Percentiles rank a stretch among this genome's conserved stretches.
Evolutionary conservation across 1,140 invertebrate species (phyloP).

Genomic region (Cotesia glomerata): DNA sequence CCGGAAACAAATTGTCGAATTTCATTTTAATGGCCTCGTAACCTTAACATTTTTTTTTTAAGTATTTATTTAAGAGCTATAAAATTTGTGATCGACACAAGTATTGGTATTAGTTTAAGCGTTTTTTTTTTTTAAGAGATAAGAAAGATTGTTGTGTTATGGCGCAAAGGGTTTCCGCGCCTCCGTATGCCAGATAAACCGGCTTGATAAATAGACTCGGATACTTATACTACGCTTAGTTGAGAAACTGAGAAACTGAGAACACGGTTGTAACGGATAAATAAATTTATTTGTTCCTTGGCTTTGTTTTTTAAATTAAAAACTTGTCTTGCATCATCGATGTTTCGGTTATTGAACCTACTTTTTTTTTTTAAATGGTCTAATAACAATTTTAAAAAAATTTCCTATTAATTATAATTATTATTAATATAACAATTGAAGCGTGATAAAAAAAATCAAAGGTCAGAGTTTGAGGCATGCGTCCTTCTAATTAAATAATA

Average conservation of each 20-base stretch:
- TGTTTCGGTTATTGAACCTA: slow-evolving; percentile 3
- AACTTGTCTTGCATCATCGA: background rate
- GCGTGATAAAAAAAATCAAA: too few relatives aligned
- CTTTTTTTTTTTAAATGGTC: background rate
- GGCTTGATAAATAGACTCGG: slow-evolving; percentile 15
- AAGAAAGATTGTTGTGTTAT: too few relatives aligned
- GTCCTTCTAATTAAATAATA: too few relatives aligned
- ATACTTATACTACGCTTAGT: background rate
- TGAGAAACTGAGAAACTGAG: background rate
- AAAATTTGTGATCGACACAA: background rate
- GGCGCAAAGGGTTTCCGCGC: background rate
- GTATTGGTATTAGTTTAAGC: background rate
- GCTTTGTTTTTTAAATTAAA: background rate
- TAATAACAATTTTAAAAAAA: too few relatives aligned
- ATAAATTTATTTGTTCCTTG: slow-evolving; percentile 4
- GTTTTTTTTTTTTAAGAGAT: too few relatives aligned
- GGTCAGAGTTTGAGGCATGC: too few relatives aligned
- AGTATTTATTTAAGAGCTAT: background rate
- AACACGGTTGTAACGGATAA: background rate
- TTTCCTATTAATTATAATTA: too few relatives aligned
- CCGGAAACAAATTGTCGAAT: background rate
- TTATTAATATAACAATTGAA: too few relatives aligned
- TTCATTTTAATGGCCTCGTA: background rate
- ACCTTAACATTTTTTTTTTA: too few relatives aligned
- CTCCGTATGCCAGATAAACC: slow-evolving; percentile 11